These are phyloP conservation scores for Crepidodera aurea DNA, from an alignment of 2,888 invertebrate species.

Conservation along the genomic window DNA sequence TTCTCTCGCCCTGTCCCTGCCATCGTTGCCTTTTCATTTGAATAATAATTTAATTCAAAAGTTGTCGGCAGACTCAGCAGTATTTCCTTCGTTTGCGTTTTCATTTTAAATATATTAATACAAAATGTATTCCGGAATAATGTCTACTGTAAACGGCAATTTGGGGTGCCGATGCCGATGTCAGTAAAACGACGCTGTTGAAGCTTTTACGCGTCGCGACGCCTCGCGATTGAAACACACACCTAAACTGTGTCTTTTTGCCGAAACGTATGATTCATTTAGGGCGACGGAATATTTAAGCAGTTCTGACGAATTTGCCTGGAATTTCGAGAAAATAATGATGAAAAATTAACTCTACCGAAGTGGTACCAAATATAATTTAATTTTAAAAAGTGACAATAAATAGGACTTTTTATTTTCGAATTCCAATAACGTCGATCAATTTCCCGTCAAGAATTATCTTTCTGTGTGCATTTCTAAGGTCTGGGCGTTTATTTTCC, in stretches of 20 bases:
- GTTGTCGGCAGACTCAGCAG: slow-evolving; percentile 50
- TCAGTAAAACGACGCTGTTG: background rate
- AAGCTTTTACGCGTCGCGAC: slow-evolving; percentile 4
- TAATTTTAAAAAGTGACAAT: too few relatives aligned
- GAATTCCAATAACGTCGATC: too few relatives aligned
- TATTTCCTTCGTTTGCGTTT: slow-evolving; percentile 54
- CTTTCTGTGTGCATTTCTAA: too few relatives aligned
- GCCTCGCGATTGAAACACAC: slow-evolving; percentile 27
- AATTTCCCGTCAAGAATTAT: too few relatives aligned
- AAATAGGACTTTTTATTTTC: too few relatives aligned
- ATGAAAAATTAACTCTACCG: too few relatives aligned
- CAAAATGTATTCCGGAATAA: slow-evolving; percentile 51
- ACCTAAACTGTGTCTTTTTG: background rate
- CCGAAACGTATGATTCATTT: slow-evolving; percentile 1
- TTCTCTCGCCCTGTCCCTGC: slow-evolving; percentile 37
- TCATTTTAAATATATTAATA: slow-evolving; percentile 56
- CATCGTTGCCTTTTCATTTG: slow-evolving; percentile 54
- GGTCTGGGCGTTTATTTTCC: too few relatives aligned
- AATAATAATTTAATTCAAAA: slow-evolving; percentile 58
- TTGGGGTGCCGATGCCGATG: slow-evolving; percentile 30
- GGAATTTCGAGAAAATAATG: too few relatives aligned
- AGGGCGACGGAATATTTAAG: slow-evolving; percentile 1
- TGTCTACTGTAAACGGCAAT: slow-evolving; percentile 46
- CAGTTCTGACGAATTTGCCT: too few relatives aligned
- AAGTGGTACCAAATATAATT: too few relatives aligned